These are phyloP conservation scores for Cromileptes altivelis DNA, from an alignment of 2,113 vertebrate species.

Conservation along the genomic window DNA sequence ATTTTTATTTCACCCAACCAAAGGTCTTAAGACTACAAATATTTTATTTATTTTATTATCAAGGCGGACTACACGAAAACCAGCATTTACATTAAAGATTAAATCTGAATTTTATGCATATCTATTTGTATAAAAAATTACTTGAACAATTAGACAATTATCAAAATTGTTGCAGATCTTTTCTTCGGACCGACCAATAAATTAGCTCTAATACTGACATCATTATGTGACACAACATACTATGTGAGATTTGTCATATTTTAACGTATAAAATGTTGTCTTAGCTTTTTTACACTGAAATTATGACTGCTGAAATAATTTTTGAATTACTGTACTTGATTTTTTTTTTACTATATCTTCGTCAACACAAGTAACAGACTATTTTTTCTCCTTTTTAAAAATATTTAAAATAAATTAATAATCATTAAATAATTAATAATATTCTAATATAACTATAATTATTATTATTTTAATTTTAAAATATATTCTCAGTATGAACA, in stretches of 20 bases:
- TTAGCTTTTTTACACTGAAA: background rate
- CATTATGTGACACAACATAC: background rate
- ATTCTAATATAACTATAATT: too few species aligned
- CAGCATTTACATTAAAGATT: background rate
- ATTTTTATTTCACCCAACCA: background rate
- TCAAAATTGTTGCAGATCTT: too few species aligned
- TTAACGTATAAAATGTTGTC: background rate
- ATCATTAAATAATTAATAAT: too few species aligned
- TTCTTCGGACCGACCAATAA: background rate
- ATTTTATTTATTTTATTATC: too few species aligned
- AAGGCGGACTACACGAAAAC: background rate
- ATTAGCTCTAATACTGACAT: background rate
- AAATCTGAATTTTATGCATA: background rate
- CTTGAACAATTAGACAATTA: too few species aligned
- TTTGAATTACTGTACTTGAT: background rate
- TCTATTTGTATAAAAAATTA: background rate
- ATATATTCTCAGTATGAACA: too few species aligned
- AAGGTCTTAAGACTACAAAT: too few species aligned
- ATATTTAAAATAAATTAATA: too few species aligned
- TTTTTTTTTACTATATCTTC: background rate
- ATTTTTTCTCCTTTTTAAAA: too few species aligned
- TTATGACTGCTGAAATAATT: background rate
- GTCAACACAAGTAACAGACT: background rate
- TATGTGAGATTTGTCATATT: too few species aligned
- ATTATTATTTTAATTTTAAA: too few species aligned